Evolutionary conservation across 2,113 vertebrate genomes (phyloP).

Genomic region (Rhineura floridana): DNA sequence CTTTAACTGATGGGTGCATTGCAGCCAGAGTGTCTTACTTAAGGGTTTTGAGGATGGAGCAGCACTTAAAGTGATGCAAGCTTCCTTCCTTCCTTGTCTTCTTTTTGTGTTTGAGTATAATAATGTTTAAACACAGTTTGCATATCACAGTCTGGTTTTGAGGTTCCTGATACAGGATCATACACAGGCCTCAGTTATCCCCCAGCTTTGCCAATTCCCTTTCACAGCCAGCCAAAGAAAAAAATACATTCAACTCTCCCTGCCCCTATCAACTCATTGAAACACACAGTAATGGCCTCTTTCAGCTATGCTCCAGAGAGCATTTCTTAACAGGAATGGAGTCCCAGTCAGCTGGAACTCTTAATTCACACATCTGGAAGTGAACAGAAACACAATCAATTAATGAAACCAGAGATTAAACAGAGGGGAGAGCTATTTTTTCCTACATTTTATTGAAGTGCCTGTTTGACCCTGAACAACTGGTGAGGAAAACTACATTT

Average conservation of each 20-base stretch:
- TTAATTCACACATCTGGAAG: neutral
- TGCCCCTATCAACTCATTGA: rapidly evolving
- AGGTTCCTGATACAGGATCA: constrained; percentile 46
- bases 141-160: constrained; percentile 45
- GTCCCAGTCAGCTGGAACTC: neutral
- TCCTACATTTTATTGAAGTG: rapidly evolving
- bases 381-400: neutral
- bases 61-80: neutral
- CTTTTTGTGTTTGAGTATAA: constrained; percentile 47
- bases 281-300: rapidly evolving
- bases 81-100: rapidly evolving
- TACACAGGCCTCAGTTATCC: constrained; percentile 19
- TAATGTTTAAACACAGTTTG: constrained; percentile 70
- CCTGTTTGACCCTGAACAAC: neutral
- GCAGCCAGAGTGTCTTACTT: neutral
- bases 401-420: neutral
- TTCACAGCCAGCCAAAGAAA: constrained; percentile 65
- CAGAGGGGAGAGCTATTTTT: neutral
- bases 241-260: neutral
- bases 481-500: neutral
- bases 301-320: neutral
- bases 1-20: neutral
- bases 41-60: neutral
- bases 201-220: constrained; percentile 44
- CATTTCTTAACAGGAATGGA: rapidly evolving